Conservation (phyloP, 2,888 invertebrate genomes). For the Tillus elongatus region DNA sequence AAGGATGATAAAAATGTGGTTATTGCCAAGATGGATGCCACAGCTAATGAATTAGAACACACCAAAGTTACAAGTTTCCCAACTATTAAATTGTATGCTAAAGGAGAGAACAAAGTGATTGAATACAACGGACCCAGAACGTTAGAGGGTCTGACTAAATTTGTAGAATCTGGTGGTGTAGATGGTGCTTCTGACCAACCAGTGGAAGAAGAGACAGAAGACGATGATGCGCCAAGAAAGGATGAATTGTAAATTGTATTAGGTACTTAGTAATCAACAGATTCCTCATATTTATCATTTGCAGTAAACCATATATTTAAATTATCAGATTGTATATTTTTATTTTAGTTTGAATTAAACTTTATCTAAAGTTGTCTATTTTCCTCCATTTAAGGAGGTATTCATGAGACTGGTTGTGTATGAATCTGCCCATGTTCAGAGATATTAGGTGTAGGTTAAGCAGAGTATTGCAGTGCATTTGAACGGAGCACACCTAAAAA, state of each 20-base stretch:
- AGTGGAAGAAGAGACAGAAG: slow-evolving; percentile 53
- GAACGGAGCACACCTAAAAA: too few relatives aligned
- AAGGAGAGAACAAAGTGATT: slow-evolving; percentile 78
- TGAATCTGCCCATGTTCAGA: too few relatives aligned
- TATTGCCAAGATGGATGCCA: slow-evolving; percentile 98
- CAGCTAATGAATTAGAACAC: slow-evolving; percentile 94
- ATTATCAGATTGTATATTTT: too few relatives aligned
- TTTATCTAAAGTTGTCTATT: too few relatives aligned
- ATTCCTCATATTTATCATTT: too few relatives aligned
- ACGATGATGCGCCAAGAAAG: slow-evolving; percentile 62
- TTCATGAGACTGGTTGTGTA: too few relatives aligned
- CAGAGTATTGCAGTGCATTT: too few relatives aligned
- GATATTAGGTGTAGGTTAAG: too few relatives aligned
- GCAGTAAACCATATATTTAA: too few relatives aligned
- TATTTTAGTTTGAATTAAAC: too few relatives aligned
- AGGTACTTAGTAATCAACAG: slow-evolving; percentile 19
- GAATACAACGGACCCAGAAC: slow-evolving; percentile 96
- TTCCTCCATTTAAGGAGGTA: too few relatives aligned
- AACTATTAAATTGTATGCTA: slow-evolving; percentile 88
- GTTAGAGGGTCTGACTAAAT: slow-evolving; percentile 84
- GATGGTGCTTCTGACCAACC: slow-evolving; percentile 62
- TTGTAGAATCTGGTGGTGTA: slow-evolving; percentile 84
- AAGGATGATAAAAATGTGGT: slow-evolving; percentile 72
- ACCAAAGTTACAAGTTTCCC: slow-evolving; percentile 93
- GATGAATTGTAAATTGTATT: slow-evolving; percentile 66